phyloP scores from a whole-genome alignment of 1,140 invertebrate genomes.

The Ooceraea biroi region DNA sequence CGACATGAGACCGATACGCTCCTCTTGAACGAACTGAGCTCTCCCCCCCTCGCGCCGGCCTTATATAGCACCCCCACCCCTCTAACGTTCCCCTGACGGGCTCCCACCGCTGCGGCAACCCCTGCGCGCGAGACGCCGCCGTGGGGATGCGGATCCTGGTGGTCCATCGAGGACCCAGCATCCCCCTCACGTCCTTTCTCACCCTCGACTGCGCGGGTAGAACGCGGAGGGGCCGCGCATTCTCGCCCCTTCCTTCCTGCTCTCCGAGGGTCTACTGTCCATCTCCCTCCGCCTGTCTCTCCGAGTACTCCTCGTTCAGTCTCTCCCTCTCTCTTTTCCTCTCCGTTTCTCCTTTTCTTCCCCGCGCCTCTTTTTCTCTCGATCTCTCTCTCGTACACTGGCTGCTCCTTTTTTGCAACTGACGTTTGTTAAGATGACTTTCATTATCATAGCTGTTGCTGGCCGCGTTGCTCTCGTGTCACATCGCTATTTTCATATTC shows the following conservation, averaged over 20 bases:
- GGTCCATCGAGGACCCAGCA: conserved; percentile 68
- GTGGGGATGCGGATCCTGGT: conserved; percentile 78
- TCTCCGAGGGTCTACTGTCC: conserved; percentile 30
- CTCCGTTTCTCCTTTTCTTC: conserved; percentile 7
- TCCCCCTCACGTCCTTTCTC: conserved; percentile 57
- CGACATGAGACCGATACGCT: conserved; percentile 82
- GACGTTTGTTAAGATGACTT: conserved; percentile 62
- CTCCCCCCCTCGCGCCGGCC: conserved; percentile 83
- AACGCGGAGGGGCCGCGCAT: conserved; percentile 30
- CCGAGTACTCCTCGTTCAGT: no score
- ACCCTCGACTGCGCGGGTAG: not conserved
- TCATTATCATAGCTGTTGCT: conserved; percentile 56
- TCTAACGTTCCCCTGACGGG: conserved; percentile 77
- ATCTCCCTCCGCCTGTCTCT: conserved; percentile 38
- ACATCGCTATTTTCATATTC: conserved; percentile 37
- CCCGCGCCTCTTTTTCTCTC: not conserved
- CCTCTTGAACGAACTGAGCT: conserved; percentile 85
- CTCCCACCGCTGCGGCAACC: conserved; percentile 77
- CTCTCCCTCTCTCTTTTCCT: not conserved
- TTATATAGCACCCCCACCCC: conserved; percentile 86
- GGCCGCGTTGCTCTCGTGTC: conserved; percentile 12
- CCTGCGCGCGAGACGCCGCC: conserved; percentile 69
- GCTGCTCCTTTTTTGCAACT: conserved; percentile 60
- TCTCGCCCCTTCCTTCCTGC: conserved; percentile 38
- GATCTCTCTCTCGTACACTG: conserved; percentile 21